Evolutionary conservation across 2,113 vertebrate genomes (phyloP).

Genomic region (Hippocampus comes): DNA sequence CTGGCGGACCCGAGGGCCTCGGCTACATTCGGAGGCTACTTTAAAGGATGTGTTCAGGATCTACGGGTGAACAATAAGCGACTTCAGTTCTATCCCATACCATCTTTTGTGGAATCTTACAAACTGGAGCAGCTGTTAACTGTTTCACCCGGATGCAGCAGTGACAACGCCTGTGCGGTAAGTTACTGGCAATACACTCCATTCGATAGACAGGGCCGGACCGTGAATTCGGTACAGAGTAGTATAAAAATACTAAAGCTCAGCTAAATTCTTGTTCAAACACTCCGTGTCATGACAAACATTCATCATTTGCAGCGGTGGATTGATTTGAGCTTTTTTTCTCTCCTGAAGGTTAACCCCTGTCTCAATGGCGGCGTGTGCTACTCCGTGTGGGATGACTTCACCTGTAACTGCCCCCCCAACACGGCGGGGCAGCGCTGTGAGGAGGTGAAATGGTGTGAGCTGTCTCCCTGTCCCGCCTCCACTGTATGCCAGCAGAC

Average conservation of each 20-base stretch:
- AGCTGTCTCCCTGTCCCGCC: conserved; percentile 78
- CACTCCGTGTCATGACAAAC: neutral
- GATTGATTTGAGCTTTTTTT: conserved; percentile 15
- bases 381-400: conserved; percentile 85
- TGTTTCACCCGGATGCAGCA: conserved; percentile 76
- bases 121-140: conserved; percentile 63
- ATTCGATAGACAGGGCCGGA: neutral
- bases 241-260: too few species aligned
- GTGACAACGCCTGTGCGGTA: conserved; percentile 82
- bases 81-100: conserved; percentile 82
- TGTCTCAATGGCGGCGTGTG: conserved; percentile 85
- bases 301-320: neutral
- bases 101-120: conserved; percentile 40
- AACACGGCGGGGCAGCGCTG: conserved; percentile 81
- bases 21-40: conserved; percentile 74
- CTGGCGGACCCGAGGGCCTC: conserved; percentile 74
- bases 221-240: neutral
- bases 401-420: conserved; percentile 83
- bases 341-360: conserved; percentile 72
- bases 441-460: conserved; percentile 84
- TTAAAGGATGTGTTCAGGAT: conserved; percentile 92
- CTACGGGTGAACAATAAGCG: conserved; percentile 76
- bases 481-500: conserved; percentile 73
- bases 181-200: conserved; percentile 29
- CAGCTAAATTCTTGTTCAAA: neutral